Base-by-base conservation (phyloP, 2,797 vertebrate genomes). In the Eidolon dupreanum region DNA sequence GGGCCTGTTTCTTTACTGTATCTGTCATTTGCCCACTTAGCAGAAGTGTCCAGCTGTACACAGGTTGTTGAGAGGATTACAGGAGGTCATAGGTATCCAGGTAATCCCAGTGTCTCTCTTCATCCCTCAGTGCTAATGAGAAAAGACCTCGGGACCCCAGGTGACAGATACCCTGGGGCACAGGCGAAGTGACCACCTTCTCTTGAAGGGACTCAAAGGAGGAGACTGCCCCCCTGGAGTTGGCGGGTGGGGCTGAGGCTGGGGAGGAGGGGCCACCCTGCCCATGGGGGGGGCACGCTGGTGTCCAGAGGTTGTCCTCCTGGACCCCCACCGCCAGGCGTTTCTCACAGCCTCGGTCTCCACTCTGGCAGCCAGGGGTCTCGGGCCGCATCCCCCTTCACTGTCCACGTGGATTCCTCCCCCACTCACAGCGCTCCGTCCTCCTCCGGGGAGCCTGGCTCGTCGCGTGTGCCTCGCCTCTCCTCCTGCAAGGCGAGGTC, bases 131-230 rank as follows among this genome's bases (percentile, higher is more conserved):
- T 75, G 36, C 41, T 78, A 1, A 46, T 88, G 49, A 73, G 49
- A 87, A 84, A 17, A 59, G 71, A 90, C 78, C 55, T 70, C 68
- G 86, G 57, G 43, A 43, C 22, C 36, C 73, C 53, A 41, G n/a
- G 31, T 70, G 55, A 59, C 55, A 85, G 13, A 36, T 3, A 59
- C 33, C 13, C 33, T 15, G 13, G 49, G 85, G 26, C 28, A 51
- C 5, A 26, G 31, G 20, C 79, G 38, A 53, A 38, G 36, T 90
- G 57, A 61, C 55, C 36, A n/a, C 84, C 11, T 81, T 90, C 79
- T 74, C 65, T 89, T 46, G 33, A 89, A 89, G 77, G 81, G 96
- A 97, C 26, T 99, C 41, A 38, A 24, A 79, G 66, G 82, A 65
- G 33, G 41, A 88, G 85, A 78, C 24, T 59, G 28, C 38, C 22